Evolutionary conservation across 2,888 invertebrate genomes (phyloP).

Genomic region (Harpagoxenus sublaevis): DNA sequence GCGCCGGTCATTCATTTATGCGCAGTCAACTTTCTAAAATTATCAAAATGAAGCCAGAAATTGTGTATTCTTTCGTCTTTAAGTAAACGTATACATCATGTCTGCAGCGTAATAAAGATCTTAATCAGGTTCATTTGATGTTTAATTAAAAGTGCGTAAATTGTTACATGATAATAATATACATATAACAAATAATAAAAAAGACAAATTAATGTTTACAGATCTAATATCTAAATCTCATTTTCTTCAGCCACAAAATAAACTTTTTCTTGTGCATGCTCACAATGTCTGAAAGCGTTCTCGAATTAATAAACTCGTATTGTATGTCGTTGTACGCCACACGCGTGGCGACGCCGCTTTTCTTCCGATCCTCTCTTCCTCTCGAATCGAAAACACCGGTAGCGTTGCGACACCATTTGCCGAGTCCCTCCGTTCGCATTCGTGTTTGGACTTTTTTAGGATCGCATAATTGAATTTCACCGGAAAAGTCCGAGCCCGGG

Average conservation of each 20-base stretch:
- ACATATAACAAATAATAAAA: not conserved
- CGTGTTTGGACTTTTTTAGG: constrained; percentile 49
- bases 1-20: not conserved
- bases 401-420: constrained; percentile 22
- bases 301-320: constrained; percentile 15
- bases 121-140: not conserved
- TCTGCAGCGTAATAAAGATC: not conserved
- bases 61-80: not conserved
- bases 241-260: not conserved
- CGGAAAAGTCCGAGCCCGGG: constrained; percentile 7
- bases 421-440: constrained; percentile 5
- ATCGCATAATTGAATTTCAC: constrained; percentile 59
- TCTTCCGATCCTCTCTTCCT: not conserved
- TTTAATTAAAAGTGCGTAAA: not conserved
- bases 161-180: not conserved
- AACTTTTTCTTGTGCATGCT: not conserved
- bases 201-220: not conserved
- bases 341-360: constrained; percentile 1
- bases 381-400: constrained; percentile 12
- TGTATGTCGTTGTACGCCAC: not conserved
- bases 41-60: not conserved
- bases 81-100: not conserved
- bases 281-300: not conserved
- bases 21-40: not conserved
- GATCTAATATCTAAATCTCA: not conserved